Conservation (phyloP, 1,140 invertebrate species). For the Eurytemora carolleeae region DNA sequence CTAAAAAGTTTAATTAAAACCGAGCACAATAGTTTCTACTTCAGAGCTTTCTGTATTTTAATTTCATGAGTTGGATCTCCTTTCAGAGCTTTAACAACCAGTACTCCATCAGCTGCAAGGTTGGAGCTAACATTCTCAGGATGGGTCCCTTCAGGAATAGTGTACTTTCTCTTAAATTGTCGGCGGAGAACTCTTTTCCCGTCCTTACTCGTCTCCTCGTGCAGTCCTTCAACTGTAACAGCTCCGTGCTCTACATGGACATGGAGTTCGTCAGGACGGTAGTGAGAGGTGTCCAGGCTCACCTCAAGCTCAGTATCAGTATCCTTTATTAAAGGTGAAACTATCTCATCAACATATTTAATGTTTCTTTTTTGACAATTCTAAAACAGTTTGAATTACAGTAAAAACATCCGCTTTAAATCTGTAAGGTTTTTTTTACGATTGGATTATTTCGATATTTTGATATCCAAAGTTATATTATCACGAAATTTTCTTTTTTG, state of each 20-base stretch:
- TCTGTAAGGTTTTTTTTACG: too few species aligned
- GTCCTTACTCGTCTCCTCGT: conserved; percentile 11
- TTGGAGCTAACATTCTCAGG: conserved; percentile 11
- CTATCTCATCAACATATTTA: too few species aligned
- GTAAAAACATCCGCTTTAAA: too few species aligned
- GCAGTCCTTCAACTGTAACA: conserved; percentile 12
- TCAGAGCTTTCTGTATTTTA: too few species aligned
- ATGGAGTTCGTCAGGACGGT: conserved; percentile 11
- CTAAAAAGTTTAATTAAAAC: too few species aligned
- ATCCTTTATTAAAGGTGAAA: conserved; percentile 8
- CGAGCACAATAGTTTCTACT: too few species aligned
- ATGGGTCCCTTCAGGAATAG: conserved; percentile 6
- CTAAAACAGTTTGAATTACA: too few species aligned
- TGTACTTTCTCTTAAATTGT: conserved; percentile 13
- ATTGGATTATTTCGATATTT: too few species aligned
- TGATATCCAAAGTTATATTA: too few species aligned
- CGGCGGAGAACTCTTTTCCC: neutral
- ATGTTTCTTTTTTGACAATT: too few species aligned
- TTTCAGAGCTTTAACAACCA: conserved; percentile 14
- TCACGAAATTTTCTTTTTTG: too few species aligned
- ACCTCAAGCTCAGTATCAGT: conserved; percentile 16
- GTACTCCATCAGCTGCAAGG: conserved; percentile 12
- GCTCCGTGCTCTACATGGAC: conserved; percentile 10
- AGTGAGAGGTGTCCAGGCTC: conserved; percentile 10
- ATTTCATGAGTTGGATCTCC: neutral